Conservation (phyloP, 2,797 vertebrate species). For the Lindbergichthys nudifrons region DNA sequence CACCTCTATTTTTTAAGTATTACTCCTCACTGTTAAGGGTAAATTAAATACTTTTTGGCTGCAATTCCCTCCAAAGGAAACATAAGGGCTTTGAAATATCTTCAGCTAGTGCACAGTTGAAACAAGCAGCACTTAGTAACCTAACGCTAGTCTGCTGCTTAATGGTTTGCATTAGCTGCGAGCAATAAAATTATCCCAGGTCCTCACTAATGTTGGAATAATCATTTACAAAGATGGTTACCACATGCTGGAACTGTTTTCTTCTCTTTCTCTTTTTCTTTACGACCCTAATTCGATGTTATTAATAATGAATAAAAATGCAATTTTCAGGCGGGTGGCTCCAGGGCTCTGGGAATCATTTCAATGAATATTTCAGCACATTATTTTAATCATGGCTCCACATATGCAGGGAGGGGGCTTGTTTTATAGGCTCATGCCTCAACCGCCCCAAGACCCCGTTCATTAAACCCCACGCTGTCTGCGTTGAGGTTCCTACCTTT, state of each 20-base stretch:
- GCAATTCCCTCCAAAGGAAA: constrained; percentile 50
- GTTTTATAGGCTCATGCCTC: constrained; percentile 93
- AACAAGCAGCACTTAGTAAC: constrained; percentile 83
- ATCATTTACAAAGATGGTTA: constrained; percentile 99
- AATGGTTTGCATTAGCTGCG: constrained; percentile 93
- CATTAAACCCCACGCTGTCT: constrained; percentile 95
- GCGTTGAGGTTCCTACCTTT: constrained; percentile 88
- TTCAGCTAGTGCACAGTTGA: constrained; percentile 69
- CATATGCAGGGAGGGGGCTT: constrained; percentile 85
- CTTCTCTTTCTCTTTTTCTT: constrained; percentile 78
- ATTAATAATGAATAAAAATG: constrained; percentile 99
- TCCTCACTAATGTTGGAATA: constrained; percentile 92
- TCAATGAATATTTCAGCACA: constrained; percentile 99
- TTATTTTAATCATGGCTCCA: constrained; percentile 98
- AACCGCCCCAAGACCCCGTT: constrained; percentile 88
- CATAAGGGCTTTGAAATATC: constrained; percentile 73
- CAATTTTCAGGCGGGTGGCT: constrained; percentile 95
- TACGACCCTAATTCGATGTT: constrained; percentile 93
- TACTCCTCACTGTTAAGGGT: constrained; percentile 40
- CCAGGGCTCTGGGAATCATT: constrained; percentile 94
- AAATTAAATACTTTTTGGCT: constrained; percentile 67
- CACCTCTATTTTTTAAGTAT: constrained; percentile 52
- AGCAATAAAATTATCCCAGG: constrained; percentile 92
- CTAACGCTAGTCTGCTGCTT: constrained; percentile 83
- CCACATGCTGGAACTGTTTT: constrained; percentile 90